Conservation (phyloP, 1,140 invertebrate species). For the Lasaia peninsularis region DNA sequence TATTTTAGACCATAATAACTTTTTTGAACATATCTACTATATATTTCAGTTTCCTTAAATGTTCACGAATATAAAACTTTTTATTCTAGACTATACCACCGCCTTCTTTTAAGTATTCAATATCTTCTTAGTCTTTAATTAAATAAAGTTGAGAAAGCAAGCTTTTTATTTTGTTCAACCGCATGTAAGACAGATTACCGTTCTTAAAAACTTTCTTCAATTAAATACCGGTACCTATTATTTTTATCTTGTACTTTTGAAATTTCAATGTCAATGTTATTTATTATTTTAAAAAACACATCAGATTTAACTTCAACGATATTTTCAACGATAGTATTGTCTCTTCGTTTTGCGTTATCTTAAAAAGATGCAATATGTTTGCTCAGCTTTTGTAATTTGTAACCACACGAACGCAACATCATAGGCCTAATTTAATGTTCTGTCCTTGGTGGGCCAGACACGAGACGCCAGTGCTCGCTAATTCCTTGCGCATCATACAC, state of each 20-base stretch:
- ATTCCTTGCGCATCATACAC: slow-evolving; percentile 87
- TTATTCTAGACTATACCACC: too few species aligned
- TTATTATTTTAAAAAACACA: neutral
- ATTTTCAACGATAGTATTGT: slow-evolving; percentile 2
- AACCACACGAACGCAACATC: slow-evolving; percentile 35
- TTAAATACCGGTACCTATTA: neutral
- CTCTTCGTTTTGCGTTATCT: slow-evolving; percentile 12
- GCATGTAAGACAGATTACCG: neutral
- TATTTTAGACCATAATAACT: too few species aligned
- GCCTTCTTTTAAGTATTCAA: too few species aligned
- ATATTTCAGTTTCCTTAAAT: too few species aligned
- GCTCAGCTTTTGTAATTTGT: slow-evolving; percentile 16
- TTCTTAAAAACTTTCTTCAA: neutral
- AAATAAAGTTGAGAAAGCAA: neutral
- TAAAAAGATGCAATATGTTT: slow-evolving; percentile 1
- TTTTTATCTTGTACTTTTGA: neutral
- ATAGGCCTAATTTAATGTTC: slow-evolving; percentile 46
- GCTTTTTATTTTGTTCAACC: neutral
- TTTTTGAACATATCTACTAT: too few species aligned
- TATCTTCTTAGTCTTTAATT: neutral
- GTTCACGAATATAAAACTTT: too few species aligned
- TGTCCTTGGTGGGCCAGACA: slow-evolving; percentile 79
- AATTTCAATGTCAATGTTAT: neutral
- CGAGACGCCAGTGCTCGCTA: slow-evolving; percentile 86
- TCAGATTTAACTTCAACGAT: neutral